phyloP scores from a whole-genome alignment of 2,888 invertebrate genomes.

The Stenoptilia bipunctidactyla region DNA sequence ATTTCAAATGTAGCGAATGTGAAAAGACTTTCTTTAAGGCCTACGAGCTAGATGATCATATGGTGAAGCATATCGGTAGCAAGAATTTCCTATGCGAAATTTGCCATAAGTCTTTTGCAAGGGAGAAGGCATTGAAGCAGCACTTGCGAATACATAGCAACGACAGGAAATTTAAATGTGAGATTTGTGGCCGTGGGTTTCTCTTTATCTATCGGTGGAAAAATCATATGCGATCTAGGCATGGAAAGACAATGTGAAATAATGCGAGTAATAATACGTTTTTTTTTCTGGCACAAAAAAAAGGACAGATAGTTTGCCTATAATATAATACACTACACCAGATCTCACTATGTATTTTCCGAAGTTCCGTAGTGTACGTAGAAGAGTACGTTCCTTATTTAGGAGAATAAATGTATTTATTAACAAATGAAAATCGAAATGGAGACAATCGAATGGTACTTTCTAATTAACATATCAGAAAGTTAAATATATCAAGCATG shows the following conservation, averaged over 20 bases:
- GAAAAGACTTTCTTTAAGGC: conserved; percentile 33
- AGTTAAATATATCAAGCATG: too few relatives aligned
- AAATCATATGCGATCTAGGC: conserved; percentile 17
- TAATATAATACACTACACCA: too few relatives aligned
- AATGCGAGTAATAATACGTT: too few relatives aligned
- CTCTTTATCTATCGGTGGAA: conserved; percentile 20
- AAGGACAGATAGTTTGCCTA: too few relatives aligned
- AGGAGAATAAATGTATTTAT: too few relatives aligned
- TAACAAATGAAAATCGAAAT: too few relatives aligned
- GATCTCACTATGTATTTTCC: too few relatives aligned
- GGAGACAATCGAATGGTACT: too few relatives aligned
- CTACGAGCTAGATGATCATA: conserved; percentile 23
- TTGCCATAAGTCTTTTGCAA: conserved; percentile 28
- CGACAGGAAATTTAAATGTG: conserved; percentile 21
- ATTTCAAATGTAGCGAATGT: conserved; percentile 43
- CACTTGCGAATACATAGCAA: conserved; percentile 28
- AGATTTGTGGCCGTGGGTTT: conserved; percentile 17
- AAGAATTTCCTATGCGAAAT: conserved; percentile 36
- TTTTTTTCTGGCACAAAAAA: too few relatives aligned
- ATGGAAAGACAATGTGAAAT: conserved; percentile 13
- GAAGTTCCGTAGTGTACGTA: too few relatives aligned
- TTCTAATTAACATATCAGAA: too few relatives aligned
- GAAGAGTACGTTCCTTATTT: too few relatives aligned
- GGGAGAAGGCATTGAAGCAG: conserved; percentile 20
- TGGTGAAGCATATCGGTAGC: conserved; percentile 36